Percentiles rank a stretch among this genome's conserved stretches.
phyloP scores from a whole-genome alignment of 2,113 vertebrate genomes.

The Ellobius talpinus region DNA sequence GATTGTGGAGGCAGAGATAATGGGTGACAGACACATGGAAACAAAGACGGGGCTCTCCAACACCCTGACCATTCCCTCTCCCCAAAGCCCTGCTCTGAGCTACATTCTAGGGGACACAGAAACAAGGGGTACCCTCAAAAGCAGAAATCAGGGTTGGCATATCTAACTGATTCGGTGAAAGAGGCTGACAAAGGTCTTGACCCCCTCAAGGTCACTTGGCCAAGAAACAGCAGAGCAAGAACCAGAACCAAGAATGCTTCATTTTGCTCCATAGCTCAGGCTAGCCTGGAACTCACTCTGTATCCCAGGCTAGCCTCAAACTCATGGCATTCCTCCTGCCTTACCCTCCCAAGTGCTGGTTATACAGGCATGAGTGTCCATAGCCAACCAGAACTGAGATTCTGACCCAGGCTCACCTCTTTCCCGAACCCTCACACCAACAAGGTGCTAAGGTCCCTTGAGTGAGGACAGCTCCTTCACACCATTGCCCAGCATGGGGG shows the following conservation, averaged over 20 bases:
- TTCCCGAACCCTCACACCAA: background rate
- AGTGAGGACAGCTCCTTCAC: too few species aligned
- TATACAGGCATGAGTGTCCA: background rate
- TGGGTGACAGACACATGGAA: background rate
- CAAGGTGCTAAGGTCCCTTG: background rate
- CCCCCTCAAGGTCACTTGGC: background rate
- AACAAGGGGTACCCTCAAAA: fast-evolving
- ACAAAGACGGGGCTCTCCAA: background rate
- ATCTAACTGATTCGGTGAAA: background rate
- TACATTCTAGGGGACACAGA: background rate
- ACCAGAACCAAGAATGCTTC: background rate
- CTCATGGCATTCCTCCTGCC: background rate
- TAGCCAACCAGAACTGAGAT: background rate
- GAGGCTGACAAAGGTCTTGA: background rate
- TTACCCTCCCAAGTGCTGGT: background rate
- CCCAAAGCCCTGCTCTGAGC: background rate
- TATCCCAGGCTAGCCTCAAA: background rate
- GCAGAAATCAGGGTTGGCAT: fast-evolving
- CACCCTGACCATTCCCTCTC: background rate
- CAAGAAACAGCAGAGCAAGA: background rate
- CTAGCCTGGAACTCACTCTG: background rate
- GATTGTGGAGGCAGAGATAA: background rate
- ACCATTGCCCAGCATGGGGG: background rate
- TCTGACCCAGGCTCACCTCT: too few species aligned
- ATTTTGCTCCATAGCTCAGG: background rate